A percentile compares a stretch with the other conserved stretches of the same genome.
Conservation (phyloP, 1,140 invertebrate genomes). For the Amphibalanus amphitrite region DNA sequence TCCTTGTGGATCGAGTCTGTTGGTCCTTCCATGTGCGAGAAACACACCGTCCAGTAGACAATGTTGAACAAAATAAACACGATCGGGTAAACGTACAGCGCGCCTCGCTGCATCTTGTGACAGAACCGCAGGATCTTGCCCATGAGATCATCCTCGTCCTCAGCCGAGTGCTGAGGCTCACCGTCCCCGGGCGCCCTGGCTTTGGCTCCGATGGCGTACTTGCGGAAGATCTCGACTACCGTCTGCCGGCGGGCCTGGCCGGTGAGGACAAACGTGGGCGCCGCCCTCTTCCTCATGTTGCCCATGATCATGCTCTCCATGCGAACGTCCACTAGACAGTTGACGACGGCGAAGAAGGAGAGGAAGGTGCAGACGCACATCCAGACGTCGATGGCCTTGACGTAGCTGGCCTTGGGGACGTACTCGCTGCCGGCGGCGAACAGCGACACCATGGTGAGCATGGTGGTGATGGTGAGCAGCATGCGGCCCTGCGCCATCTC, state of each 20-base stretch:
- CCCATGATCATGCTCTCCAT: constrained; percentile 41
- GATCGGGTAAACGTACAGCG: background rate
- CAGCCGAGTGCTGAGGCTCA: background rate
- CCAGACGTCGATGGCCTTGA: constrained; percentile 5
- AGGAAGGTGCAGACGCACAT: constrained; percentile 4
- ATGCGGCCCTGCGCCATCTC: constrained; percentile 18
- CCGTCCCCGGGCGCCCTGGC: background rate
- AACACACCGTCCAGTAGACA: background rate
- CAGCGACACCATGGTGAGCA: constrained; percentile 15
- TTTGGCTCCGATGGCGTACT: background rate
- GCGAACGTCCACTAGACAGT: constrained; percentile 25
- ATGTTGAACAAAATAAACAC: background rate
- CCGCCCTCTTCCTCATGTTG: constrained; percentile 43
- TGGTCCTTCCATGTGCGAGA: background rate
- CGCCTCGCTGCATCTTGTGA: background rate
- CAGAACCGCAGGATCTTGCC: background rate
- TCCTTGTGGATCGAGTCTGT: too few species aligned
- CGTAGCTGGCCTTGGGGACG: constrained; percentile 4
- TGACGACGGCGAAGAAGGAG: constrained; percentile 5
- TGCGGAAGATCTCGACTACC: background rate
- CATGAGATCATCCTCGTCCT: background rate
- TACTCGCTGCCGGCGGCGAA: constrained; percentile 11
- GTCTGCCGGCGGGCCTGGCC: constrained; percentile 32
- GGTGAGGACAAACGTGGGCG: constrained; percentile 41
- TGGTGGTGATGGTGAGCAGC: constrained; percentile 16